A percentile compares a stretch with the other conserved stretches of the same genome.
phyloP scores from a whole-genome alignment of 2,888 invertebrate genomes.

The Drosophila falleni region DNA sequence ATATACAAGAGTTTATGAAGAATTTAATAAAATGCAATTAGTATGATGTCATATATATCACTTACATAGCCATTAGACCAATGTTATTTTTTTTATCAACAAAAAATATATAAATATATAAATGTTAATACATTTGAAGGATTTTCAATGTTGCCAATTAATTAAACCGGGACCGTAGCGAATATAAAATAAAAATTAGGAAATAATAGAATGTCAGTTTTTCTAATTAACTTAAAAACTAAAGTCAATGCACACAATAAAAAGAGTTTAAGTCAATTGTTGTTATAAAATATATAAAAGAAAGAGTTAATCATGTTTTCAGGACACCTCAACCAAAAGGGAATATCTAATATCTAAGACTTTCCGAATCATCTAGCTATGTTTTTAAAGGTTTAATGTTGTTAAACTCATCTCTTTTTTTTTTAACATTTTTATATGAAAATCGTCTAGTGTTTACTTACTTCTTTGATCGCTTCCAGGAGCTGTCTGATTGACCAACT shows the following conservation, averaged over 20 bases:
- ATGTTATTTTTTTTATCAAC: conserved; percentile 21
- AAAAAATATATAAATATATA: conserved; percentile 32
- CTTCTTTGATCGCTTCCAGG: conserved; percentile 74
- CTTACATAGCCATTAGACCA: conserved; percentile 54
- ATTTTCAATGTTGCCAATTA: conserved; percentile 4
- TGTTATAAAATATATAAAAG: too few species aligned
- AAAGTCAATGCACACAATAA: too few species aligned
- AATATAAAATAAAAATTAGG: background rate
- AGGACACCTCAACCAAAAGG: too few species aligned
- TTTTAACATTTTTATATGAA: too few species aligned
- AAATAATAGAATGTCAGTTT: background rate
- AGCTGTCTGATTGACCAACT: conserved; percentile 56
- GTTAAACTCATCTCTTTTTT: too few species aligned
- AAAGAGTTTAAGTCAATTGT: too few species aligned
- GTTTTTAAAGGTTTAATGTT: too few species aligned
- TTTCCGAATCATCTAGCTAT: too few species aligned
- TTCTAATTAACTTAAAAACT: too few species aligned
- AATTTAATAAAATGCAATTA: conserved; percentile 12
- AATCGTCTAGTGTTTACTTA: conserved; percentile 47
- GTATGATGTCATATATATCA: conserved; percentile 24
- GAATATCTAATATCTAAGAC: too few species aligned
- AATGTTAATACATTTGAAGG: conserved; percentile 43
- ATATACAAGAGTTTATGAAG: background rate
- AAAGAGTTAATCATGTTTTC: too few species aligned
- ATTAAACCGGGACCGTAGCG: background rate